A percentile compares a stretch with the other conserved stretches of the same genome.
Evolutionary conservation across 2,113 vertebrate genomes (phyloP).

Genomic region (Thunnus maccoyii): DNA sequence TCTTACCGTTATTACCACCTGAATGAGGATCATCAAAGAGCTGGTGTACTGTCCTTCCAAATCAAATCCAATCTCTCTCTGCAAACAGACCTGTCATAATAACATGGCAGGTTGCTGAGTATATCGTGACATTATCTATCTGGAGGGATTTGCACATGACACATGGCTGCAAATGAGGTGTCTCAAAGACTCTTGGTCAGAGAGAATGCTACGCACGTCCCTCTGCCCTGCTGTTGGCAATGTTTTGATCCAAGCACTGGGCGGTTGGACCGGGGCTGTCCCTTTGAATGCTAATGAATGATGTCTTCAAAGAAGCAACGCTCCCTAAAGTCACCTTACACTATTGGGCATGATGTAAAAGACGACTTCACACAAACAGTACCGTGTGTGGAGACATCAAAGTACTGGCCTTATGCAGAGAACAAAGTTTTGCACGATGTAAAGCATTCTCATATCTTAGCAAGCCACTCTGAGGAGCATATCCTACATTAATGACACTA

Average conservation of each 20-base stretch:
- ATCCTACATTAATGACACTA: not conserved
- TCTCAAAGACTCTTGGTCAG: conserved; percentile 58
- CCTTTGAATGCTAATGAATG: conserved; percentile 74
- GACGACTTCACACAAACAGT: conserved; percentile 19
- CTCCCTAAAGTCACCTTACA: conserved; percentile 66
- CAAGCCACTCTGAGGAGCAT: not conserved
- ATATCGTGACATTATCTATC: conserved; percentile 65
- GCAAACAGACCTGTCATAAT: conserved; percentile 64
- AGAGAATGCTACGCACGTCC: conserved; percentile 56
- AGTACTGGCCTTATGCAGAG: conserved; percentile 14
- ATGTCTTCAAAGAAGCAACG: conserved; percentile 63
- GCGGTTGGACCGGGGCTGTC: conserved; percentile 16
- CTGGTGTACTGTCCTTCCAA: conserved; percentile 31
- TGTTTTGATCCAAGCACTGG: conserved; percentile 65
- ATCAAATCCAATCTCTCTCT: conserved; percentile 68
- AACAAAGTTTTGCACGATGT: conserved; percentile 2
- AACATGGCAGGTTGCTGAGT: conserved; percentile 58
- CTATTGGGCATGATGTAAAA: conserved; percentile 48
- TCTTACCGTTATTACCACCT: conserved; percentile 20
- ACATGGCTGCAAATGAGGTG: conserved; percentile 66
- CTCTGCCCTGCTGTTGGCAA: conserved; percentile 48
- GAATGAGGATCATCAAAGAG: conserved; percentile 47
- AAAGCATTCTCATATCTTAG: not conserved
- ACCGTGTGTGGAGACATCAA: conserved; percentile 29
- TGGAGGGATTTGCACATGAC: conserved; percentile 68